These are phyloP conservation scores for Lepisosteus oculatus DNA, from an alignment of 2,113 vertebrate genomes.

Conservation along the genomic window DNA sequence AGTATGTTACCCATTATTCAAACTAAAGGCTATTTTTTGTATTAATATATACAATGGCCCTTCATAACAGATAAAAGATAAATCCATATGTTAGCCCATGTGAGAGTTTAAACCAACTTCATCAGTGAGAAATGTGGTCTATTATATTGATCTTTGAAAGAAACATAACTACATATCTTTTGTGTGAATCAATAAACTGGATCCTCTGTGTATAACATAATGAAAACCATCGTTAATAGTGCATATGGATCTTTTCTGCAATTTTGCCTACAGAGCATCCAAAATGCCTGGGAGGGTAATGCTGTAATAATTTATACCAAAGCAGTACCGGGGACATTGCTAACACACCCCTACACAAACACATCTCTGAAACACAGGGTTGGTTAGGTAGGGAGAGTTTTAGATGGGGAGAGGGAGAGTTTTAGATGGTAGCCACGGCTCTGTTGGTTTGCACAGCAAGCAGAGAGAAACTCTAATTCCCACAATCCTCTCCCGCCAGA, in stretches of 20 bases:
- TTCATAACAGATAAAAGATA: conserved; percentile 16
- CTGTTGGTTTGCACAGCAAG: too few relatives aligned
- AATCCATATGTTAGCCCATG: neutral
- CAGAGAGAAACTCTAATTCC: too few relatives aligned
- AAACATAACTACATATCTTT: conserved; percentile 1
- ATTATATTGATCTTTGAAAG: conserved; percentile 3
- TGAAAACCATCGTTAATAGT: conserved; percentile 2
- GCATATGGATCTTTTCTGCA: neutral
- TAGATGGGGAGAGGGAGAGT: too few relatives aligned
- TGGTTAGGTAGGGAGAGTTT: too few relatives aligned
- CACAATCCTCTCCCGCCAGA: too few relatives aligned
- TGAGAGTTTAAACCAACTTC: neutral
- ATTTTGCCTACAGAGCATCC: neutral
- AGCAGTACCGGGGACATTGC: neutral
- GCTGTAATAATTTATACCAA: neutral
- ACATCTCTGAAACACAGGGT: neutral
- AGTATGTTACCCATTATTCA: neutral
- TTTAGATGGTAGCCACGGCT: too few relatives aligned
- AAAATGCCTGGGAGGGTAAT: conserved; percentile 1
- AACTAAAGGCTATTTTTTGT: neutral
- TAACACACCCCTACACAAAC: too few relatives aligned
- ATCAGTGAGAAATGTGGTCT: neutral
- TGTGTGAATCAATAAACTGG: conserved; percentile 11
- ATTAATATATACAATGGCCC: neutral
- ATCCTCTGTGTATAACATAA: neutral